phyloP scores from a whole-genome alignment of 1,140 invertebrate genomes.

The Ips nitidus region DNA sequence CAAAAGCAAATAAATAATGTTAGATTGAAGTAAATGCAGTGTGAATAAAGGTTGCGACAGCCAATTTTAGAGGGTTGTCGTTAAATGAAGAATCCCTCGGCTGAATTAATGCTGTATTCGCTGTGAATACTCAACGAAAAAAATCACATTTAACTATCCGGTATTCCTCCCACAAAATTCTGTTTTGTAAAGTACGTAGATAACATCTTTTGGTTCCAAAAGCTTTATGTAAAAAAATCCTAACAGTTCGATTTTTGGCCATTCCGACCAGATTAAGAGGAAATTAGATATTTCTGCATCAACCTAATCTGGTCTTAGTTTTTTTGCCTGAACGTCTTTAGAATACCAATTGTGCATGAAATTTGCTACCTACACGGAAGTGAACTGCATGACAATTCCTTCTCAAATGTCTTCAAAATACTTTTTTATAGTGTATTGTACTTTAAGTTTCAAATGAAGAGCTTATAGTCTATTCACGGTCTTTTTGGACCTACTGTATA shows the following conservation, averaged over 20 bases:
- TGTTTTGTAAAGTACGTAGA: too few relatives aligned
- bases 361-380: background rate
- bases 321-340: background rate
- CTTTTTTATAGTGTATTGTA: too few relatives aligned
- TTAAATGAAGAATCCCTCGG: conserved; percentile 10
- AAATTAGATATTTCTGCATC: background rate
- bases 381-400: background rate
- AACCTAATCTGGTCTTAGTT: background rate
- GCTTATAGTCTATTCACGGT: too few relatives aligned
- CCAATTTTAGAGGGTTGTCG: conserved; percentile 25
- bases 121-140: too few relatives aligned
- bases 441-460: too few relatives aligned
- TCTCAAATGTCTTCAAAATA: too few relatives aligned
- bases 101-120: conserved; percentile 4
- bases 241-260: background rate
- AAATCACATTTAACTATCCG: too few relatives aligned
- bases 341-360: conserved; percentile 1
- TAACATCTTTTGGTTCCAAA: too few relatives aligned
- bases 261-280: background rate
- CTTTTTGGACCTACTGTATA: too few relatives aligned
- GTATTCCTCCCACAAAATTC: too few relatives aligned
- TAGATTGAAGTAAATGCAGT: conserved; percentile 37
- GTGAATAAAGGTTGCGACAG: conserved; percentile 29
- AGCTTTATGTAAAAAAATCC: background rate
- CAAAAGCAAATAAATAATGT: conserved; percentile 37